Base-by-base conservation (phyloP, 2,888 invertebrate genomes). In the Biston betularia region DNA sequence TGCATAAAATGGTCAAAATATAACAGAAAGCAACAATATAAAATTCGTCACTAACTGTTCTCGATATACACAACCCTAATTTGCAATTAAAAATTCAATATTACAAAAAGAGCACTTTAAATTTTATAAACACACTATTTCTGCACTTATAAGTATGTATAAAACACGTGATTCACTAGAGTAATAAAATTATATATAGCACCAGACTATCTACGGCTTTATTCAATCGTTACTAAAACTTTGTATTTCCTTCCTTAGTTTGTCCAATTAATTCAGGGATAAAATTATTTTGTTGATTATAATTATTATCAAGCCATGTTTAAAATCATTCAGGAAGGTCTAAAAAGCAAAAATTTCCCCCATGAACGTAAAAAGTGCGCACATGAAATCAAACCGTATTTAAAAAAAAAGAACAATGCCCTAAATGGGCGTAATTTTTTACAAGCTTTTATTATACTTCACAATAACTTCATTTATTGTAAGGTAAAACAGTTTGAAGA, bases 151-250 rank as follows among this genome's bases (percentile, higher is more conserved):
- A 58, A 65, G 53, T 67, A 58, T 70, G 68, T 71, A 69, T 65
- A 70, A 68, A 74, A 66, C 55, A 54, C 63, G 63, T 60, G 64
- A 59, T 68, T 58, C 44, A 63, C 60, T 68, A 69, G 24, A 66
- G 40, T 56, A 63, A 63, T 61, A 64, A 68, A 70, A 67, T 68
- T 67, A 71, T 64, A 71, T 67, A 71, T 64, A 71, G 72, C 70
- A 72, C 71, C 72, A 74, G 65, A 69, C 67, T 63, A 38, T 6
- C 38, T 38, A 69, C 45, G 62, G 60, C 64, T 58, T 35, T 62
- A 57, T 44, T 68, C 53, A 54, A 38, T 45, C 12, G 59, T 55
- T 49, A 58, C 60, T 50, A 50, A 61, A 46, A 38, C 55, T 55
- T 5, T 24, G 44, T 42, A 33, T 52, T 63, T 24, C 24, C 3